Percentiles rank a stretch among this genome's conserved stretches.
Evolutionary conservation across 2,113 vertebrate genomes (phyloP).

Genomic region (Microtus montanus): DNA sequence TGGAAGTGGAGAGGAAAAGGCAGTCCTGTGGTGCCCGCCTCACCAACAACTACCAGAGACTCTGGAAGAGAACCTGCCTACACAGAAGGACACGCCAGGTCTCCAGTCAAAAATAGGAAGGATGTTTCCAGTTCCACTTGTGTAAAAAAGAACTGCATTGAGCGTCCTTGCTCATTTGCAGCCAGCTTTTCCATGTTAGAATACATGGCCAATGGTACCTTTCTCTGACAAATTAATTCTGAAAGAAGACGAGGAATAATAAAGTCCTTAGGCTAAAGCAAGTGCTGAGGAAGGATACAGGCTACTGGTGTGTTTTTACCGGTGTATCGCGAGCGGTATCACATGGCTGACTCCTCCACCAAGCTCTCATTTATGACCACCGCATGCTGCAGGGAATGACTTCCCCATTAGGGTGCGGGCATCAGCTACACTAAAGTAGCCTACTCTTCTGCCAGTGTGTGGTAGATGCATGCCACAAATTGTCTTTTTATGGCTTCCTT

Average conservation of each 20-base stretch:
- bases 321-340: background rate
- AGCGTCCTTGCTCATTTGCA: constrained; percentile 7
- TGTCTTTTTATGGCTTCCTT: constrained; percentile 68
- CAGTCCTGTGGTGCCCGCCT: background rate
- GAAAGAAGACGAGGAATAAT: constrained; percentile 27
- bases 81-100: background rate
- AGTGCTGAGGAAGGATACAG: background rate
- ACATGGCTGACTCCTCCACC: background rate
- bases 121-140: constrained; percentile 15
- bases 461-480: constrained; percentile 74
- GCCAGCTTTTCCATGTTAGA: constrained; percentile 35
- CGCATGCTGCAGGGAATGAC: constrained; percentile 45
- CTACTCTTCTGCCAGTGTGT: constrained; percentile 67
- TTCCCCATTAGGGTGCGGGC: constrained; percentile 55
- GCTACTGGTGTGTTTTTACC: background rate
- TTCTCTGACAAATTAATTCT: background rate
- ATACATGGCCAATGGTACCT: background rate
- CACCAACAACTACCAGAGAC: background rate
- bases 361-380: constrained; percentile 13
- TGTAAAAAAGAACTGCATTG: background rate
- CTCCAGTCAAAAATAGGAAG: constrained; percentile 36
- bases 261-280: constrained; percentile 3
- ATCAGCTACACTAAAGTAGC: constrained; percentile 46
- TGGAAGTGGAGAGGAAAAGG: background rate
- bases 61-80: background rate